phyloP scores from a whole-genome alignment of 1,140 invertebrate genomes.

The Papilio aristodemus region DNA sequence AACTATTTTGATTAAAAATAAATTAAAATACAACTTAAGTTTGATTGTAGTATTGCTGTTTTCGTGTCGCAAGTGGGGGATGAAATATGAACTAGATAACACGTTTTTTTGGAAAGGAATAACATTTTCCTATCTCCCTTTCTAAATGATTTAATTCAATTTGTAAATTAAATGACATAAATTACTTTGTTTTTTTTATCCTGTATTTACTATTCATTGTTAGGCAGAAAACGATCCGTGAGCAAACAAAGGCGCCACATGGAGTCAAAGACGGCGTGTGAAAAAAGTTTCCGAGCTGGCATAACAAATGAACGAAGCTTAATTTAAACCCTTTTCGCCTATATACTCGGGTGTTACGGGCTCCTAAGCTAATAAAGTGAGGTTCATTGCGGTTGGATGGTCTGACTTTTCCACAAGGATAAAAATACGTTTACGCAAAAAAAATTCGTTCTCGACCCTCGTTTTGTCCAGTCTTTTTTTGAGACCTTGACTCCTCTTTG shows the following conservation, averaged over 20 bases:
- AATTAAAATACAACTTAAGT: neutral
- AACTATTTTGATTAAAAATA: neutral
- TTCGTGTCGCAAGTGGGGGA: too few species aligned
- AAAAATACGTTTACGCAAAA: constrained; percentile 7
- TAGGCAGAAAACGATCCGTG: constrained; percentile 13
- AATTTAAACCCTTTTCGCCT: constrained; percentile 15
- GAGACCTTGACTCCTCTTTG: neutral
- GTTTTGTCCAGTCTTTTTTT: constrained; percentile 20
- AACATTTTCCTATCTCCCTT: too few species aligned
- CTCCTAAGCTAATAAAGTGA: constrained; percentile 16
- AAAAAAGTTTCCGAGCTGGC: constrained; percentile 1
- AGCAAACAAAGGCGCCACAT: neutral
- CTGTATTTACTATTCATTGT: neutral
- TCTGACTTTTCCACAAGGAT: constrained; percentile 8
- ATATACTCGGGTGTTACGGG: neutral
- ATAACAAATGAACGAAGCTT: constrained; percentile 13
- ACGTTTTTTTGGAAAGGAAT: too few species aligned
- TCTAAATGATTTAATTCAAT: too few species aligned
- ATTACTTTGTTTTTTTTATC: neutral
- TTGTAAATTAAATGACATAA: neutral
- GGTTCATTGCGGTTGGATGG: constrained; percentile 7
- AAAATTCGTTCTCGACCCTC: constrained; percentile 10
- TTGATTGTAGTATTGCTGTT: neutral
- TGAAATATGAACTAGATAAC: too few species aligned
- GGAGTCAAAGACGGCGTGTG: constrained; percentile 6